These are phyloP conservation scores for Fregata magnificens DNA, from an alignment of 2,113 vertebrate species.

Conservation along the genomic window DNA sequence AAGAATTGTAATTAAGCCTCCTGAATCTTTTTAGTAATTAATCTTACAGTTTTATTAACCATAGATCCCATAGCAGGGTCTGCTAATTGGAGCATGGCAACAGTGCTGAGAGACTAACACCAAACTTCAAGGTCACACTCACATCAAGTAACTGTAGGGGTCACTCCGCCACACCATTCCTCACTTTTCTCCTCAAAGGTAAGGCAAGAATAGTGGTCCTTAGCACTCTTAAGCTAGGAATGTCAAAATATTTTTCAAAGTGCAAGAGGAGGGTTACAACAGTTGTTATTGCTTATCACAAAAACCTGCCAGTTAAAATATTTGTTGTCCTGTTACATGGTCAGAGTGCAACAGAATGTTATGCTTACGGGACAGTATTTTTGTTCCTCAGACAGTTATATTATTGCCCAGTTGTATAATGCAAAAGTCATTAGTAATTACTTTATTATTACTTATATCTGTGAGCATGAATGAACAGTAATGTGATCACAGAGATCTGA, in stretches of 20 bases:
- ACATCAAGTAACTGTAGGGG: neutral
- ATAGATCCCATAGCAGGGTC: neutral
- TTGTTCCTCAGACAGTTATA: neutral
- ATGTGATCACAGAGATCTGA: neutral
- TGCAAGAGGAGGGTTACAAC: neutral
- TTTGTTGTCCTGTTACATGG: neutral
- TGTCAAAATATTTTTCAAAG: neutral
- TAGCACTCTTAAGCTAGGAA: neutral
- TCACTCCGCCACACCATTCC: accelerated
- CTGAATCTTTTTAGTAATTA: neutral
- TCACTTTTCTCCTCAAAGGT: neutral
- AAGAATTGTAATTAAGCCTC: neutral
- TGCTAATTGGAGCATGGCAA: neutral
- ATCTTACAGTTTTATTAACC: neutral
- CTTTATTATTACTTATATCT: neutral
- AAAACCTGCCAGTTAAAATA: neutral
- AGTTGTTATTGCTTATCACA: neutral
- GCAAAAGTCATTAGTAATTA: neutral
- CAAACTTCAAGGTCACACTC: neutral
- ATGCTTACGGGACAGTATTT: neutral
- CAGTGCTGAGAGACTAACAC: accelerated
- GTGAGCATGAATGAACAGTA: neutral
- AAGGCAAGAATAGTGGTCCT: neutral
- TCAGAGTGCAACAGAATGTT: neutral
- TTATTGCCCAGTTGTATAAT: neutral